Evolutionary conservation across 2,888 invertebrate species (phyloP).

Genomic region (Pedicia rivosa): DNA sequence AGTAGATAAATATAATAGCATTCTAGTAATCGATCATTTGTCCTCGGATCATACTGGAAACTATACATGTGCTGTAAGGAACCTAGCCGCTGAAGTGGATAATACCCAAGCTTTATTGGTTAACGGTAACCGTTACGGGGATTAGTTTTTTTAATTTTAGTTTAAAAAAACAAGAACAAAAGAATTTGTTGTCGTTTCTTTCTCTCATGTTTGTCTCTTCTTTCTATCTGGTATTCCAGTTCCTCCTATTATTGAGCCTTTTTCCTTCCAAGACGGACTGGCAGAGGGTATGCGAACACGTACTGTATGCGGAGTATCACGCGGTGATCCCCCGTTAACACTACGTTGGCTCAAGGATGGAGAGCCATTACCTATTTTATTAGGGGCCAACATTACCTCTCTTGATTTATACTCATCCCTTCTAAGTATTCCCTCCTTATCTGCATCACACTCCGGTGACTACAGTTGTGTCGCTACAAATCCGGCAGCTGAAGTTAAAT

Average conservation of each 20-base stretch:
- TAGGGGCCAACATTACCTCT: conserved; percentile 52
- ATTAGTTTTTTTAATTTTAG: not conserved
- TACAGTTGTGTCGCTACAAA: conserved; percentile 66
- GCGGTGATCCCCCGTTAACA: conserved; percentile 63
- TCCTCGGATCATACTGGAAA: conserved; percentile 62
- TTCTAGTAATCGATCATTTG: conserved; percentile 59
- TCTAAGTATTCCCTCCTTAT: conserved; percentile 60
- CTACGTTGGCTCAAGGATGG: conserved; percentile 74
- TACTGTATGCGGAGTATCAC: conserved; percentile 64
- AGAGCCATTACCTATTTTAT: conserved; percentile 44
- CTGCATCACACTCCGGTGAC: conserved; percentile 58
- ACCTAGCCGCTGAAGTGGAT: conserved; percentile 55
- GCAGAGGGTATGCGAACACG: conserved; percentile 68
- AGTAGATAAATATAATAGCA: conserved; percentile 62
- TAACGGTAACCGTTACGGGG: conserved; percentile 46
- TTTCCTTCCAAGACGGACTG: conserved; percentile 68
- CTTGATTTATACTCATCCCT: conserved; percentile 63
- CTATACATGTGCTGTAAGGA: conserved; percentile 57
- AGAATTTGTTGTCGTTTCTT: conserved; percentile 29
- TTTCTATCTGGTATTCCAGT: conserved; percentile 42
- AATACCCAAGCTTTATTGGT: conserved; percentile 58
- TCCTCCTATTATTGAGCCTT: conserved; percentile 74
- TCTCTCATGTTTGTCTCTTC: conserved; percentile 41
- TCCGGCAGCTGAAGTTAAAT: conserved; percentile 62
- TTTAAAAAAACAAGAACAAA: not conserved